Evolutionary conservation across 92 coral and sea anemone genomes (phyloP).

Genomic region (Zoanthus sociatus): DNA sequence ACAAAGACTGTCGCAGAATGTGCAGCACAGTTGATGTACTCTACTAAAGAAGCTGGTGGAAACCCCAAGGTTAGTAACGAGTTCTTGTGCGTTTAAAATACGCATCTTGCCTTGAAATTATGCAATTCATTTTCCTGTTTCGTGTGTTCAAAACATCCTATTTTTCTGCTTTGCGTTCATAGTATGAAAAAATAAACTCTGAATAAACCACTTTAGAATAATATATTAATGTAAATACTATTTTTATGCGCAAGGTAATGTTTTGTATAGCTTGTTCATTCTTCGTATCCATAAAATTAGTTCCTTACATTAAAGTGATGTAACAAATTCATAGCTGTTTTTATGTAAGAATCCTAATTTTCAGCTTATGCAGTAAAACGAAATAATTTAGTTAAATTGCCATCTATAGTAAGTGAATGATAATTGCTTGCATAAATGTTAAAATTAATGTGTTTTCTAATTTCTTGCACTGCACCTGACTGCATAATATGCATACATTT

Average conservation of each 20-base stretch:
- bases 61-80: conserved; percentile 82
- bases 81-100: neutral
- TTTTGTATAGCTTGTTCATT: too few species aligned
- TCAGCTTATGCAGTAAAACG: neutral
- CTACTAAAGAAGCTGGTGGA: conserved; percentile 96
- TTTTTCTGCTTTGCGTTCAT: too few species aligned
- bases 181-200: too few species aligned
- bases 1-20: conserved; percentile 99
- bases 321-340: neutral
- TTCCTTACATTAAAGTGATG: too few species aligned
- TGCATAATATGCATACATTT: conserved; percentile 15
- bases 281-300: too few species aligned
- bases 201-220: too few species aligned
- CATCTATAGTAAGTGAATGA: neutral
- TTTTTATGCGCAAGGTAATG: too few species aligned
- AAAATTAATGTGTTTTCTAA: neutral
- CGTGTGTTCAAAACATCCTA: too few species aligned
- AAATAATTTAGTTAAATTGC: too few species aligned
- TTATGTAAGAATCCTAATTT: neutral
- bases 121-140: too few species aligned
- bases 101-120: too few species aligned
- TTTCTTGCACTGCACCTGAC: conserved; percentile 31
- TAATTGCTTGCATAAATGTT: neutral
- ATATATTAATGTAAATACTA: too few species aligned
- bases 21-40: conserved; percentile 93